A percentile compares a stretch with the other conserved stretches of the same genome.
phyloP scores from a whole-genome alignment of 2,113 vertebrate species.

The Salvelinus sp. region DNA sequence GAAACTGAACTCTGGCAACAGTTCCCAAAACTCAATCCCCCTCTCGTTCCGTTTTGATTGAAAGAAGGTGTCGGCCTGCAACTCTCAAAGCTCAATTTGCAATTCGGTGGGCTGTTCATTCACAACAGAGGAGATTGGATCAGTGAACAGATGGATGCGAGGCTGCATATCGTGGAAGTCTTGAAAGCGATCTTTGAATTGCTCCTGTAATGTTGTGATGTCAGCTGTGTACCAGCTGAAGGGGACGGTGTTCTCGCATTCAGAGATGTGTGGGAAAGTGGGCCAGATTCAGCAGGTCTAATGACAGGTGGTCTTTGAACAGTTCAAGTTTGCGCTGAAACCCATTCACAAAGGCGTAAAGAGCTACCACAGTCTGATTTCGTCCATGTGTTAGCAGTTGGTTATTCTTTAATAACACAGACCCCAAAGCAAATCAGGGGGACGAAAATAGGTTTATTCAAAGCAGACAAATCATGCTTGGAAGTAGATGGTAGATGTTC shows the following conservation, averaged over 20 bases:
- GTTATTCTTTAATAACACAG: no score
- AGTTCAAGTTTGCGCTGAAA: not conserved
- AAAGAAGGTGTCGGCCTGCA: not conserved
- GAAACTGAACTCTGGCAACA: not conserved
- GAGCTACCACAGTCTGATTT: not conserved
- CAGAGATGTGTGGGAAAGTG: not conserved
- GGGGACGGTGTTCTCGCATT: not conserved
- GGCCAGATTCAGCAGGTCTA: not conserved
- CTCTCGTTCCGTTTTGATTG: not conserved
- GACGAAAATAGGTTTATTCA: no score
- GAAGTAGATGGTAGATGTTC: no score
- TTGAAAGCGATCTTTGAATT: constrained; percentile 2
- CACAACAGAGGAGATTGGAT: not conserved
- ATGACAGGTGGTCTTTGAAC: not conserved
- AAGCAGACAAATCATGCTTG: no score
- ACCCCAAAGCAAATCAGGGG: not conserved
- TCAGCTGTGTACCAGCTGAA: not conserved
- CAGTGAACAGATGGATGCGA: not conserved
- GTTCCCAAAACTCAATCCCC: not conserved
- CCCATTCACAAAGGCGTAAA: not conserved
- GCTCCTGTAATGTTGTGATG: not conserved
- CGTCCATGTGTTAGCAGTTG: not conserved
- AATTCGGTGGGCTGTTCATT: not conserved
- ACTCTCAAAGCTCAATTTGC: not conserved
- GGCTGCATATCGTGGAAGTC: not conserved